phyloP scores from a whole-genome alignment of 1,140 invertebrate species.

The Macrobrachium rosenbergii region DNA sequence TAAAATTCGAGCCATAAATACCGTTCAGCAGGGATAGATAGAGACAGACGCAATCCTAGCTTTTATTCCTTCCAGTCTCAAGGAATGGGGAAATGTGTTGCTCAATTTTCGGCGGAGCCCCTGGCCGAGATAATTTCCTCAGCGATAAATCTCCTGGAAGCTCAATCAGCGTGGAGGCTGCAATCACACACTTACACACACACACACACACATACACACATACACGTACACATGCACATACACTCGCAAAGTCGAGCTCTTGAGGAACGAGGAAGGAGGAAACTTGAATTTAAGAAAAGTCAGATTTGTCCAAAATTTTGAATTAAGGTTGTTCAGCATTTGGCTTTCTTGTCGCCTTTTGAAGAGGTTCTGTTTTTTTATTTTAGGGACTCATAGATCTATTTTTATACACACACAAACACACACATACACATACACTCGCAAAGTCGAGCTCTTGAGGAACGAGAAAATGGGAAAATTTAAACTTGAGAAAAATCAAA shows the following conservation, averaged over 20 bases:
- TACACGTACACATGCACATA: slow-evolving; percentile 11
- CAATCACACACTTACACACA: slow-evolving; percentile 39
- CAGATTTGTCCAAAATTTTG: too few relatives aligned
- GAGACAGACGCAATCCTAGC: slow-evolving; percentile 54
- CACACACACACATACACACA: slow-evolving; percentile 5
- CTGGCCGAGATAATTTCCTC: slow-evolving; percentile 55
- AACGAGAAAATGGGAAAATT: too few relatives aligned
- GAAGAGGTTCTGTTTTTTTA: too few relatives aligned
- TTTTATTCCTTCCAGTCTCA: slow-evolving; percentile 39
- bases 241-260: slow-evolving; percentile 1
- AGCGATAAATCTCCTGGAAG: slow-evolving; percentile 52
- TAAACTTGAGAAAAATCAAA: too few relatives aligned
- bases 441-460: too few relatives aligned
- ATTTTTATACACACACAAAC: too few relatives aligned
- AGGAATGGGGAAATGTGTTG: slow-evolving; percentile 56
- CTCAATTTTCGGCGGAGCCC: slow-evolving; percentile 56
- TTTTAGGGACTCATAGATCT: too few relatives aligned
- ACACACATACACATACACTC: too few relatives aligned
- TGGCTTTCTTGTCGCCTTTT: too few relatives aligned
- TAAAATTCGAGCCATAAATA: slow-evolving; percentile 56
- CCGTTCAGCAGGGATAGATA: slow-evolving; percentile 50
- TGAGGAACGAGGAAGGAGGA: not conserved
- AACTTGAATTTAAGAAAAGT: not conserved
- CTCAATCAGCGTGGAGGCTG: slow-evolving; percentile 57
- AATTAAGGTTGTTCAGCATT: too few relatives aligned